Base-by-base conservation (phyloP, 2,888 invertebrate genomes). In the Kryphioiulus occultus region DNA sequence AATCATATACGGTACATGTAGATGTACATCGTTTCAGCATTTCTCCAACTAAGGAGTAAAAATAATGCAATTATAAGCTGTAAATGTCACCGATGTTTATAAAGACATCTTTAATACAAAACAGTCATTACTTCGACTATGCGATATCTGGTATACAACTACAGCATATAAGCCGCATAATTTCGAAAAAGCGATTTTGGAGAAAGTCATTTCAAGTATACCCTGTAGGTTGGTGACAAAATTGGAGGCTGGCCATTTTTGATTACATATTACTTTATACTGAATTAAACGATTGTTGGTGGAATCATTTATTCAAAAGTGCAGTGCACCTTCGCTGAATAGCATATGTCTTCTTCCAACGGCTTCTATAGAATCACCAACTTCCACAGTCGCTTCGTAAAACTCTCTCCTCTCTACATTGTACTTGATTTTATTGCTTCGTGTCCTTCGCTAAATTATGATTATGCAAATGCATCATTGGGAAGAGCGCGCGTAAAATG, bases 401-500 rank as follows among this genome's bases (percentile, higher is more conserved):
- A 59, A n/a, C 53, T 59, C 53, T 59, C 47, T 47, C 15, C 47
- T 47, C n/a, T n/a, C n/a, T n/a, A n/a, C n/a, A 9, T 9, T 39
- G 19, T n/a, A 59, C 53, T 59, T n/a, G 53, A 59, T 59, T 59
- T 59, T n/a, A 59, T 59, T 59, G 53, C 53, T 59, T n/a, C n/a
- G 53, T 59, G 53, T 59, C 53, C 53, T 19, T 59, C 53, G n/a
- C 53, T 59, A 59, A 59, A 59, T 59, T 59, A 59, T 59, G 53
- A 59, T 59, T 59, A 59, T 59, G 53, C 53, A 59, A 59, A 59
- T 59, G 53, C 53, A 59, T 59, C 53, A 59, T 59, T 59, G 53
- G 53, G 7, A 59, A 59, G 53, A 59, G 53, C 17, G 19, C 53
- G 53, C 53, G 53, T 59, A 59, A 59, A 59, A 59, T 59, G 53